Base-by-base conservation (phyloP, 1,140 invertebrate genomes). In the Zaprionus inermis region DNA sequence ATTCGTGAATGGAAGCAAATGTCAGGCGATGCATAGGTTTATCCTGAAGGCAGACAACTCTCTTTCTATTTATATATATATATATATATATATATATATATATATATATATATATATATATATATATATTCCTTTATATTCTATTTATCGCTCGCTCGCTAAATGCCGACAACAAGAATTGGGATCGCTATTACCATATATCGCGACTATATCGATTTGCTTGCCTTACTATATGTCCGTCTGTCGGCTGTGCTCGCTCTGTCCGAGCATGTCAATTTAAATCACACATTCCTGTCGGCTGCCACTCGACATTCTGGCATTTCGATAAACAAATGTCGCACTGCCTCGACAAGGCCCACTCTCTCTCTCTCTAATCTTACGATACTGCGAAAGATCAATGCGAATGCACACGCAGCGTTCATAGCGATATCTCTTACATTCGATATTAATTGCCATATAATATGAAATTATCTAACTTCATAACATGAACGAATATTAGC, bases 161-260 rank as follows among this genome's bases (percentile, higher is more conserved):
- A 86, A 85, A 85, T 86, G 82, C 78, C 81, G 85, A 74, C 38
- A 16, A 55, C 74, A 71, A 52, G 64, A 81, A 74, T 74, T 58
- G 41, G 58, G 49, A 51, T 63, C 56, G 55, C 54, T 58, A 30
- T 34, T 70, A 28, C 24, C 5, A 58, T 70, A 58, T 86, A 79
- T 67, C 61, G 51, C 55, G 76, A 85, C 78, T 86, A 82, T 86
- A 78, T 86, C 55, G 49, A 76, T 78, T 61, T 69, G 46, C 64
- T 67, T 78, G 56, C 44, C 67, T 76, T 70, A 49, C 44, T 49
- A 63, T 74, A 20, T 74, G 54, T 79, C 77, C 70, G 66, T 58
- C 61, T 57, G 32, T 67, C 46, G 49, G 20, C 16, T 38, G 20
- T 77, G 71, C 55, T 32, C 20, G 51, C 32, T 58, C 46, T 51